phyloP scores from a whole-genome alignment of 2,797 vertebrate species.

The Pipistrellus pygmaeus region DNA sequence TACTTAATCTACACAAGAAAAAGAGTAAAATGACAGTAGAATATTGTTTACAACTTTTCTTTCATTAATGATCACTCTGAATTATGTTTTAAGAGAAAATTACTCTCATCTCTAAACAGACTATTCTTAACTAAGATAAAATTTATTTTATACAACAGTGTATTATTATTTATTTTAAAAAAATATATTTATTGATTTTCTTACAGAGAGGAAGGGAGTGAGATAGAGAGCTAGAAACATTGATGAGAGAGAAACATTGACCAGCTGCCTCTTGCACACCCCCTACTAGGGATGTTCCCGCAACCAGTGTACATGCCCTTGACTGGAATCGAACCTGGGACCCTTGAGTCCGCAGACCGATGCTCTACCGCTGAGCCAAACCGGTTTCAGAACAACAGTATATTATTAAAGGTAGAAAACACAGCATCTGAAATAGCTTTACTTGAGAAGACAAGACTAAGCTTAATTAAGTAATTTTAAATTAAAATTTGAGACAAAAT shows the following conservation, averaged over 20 bases:
- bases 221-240: too few species aligned
- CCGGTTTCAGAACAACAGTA: not conserved
- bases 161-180: not conserved
- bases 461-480: not conserved
- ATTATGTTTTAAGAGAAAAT: slow-evolving; percentile 33
- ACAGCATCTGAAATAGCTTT: not conserved
- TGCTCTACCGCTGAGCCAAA: too few species aligned
- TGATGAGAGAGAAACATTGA: too few species aligned
- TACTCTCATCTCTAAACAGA: not conserved
- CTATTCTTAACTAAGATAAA: slow-evolving; percentile 3
- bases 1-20: slow-evolving; percentile 41
- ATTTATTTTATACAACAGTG: not conserved
- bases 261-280: too few species aligned
- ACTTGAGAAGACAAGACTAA: slow-evolving; percentile 19
- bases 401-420: slow-evolving; percentile 54
- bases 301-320: too few species aligned
- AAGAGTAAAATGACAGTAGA: not conserved
- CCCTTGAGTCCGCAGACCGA: too few species aligned
- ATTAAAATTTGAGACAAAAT: not conserved
- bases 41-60: not conserved
- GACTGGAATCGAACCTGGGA: too few species aligned
- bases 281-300: too few species aligned
- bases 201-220: too few species aligned
- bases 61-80: slow-evolving; percentile 27
- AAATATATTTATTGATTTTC: too few species aligned